A percentile compares a stretch with the other conserved stretches of the same genome.
Evolutionary conservation across 2,113 vertebrate genomes (phyloP).

Genomic region (Callipepla squamata): DNA sequence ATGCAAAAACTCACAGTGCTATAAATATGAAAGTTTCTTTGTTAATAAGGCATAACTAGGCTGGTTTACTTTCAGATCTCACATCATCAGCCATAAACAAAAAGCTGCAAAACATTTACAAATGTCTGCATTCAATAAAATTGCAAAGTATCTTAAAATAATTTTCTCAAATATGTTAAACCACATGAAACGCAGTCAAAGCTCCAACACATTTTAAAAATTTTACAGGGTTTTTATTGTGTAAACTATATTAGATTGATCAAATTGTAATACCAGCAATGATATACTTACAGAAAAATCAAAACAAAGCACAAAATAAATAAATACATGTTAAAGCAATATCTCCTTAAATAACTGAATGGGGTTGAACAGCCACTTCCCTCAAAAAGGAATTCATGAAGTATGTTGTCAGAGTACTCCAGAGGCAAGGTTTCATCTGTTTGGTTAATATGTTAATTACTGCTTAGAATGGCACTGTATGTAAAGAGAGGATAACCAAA

Average conservation of each 20-base stretch:
- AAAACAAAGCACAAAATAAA: neutral
- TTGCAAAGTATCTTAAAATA: conserved; percentile 70
- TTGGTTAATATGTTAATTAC: neutral
- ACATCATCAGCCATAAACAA: conserved; percentile 69
- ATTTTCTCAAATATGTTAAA: conserved; percentile 56
- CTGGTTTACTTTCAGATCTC: conserved; percentile 66
- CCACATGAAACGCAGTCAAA: conserved; percentile 65
- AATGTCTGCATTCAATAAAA: conserved; percentile 73
- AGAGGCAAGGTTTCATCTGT: neutral
- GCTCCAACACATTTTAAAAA: neutral
- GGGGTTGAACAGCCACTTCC: neutral
- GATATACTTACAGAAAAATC: neutral
- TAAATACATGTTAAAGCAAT: neutral
- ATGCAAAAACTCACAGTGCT: neutral
- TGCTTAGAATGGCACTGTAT: fast-evolving
- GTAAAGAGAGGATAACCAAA: neutral
- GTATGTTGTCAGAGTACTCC: neutral
- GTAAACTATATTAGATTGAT: conserved; percentile 20
- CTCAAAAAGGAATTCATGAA: neutral
- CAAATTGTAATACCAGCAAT: conserved; percentile 10
- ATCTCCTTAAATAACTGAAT: neutral
- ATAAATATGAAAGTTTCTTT: neutral
- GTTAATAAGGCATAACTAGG: conserved; percentile 55
- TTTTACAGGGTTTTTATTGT: conserved; percentile 47
- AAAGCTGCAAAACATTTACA: conserved; percentile 63